These are phyloP conservation scores for Ascaphus truei DNA, from an alignment of 2,113 vertebrate species.

Conservation along the genomic window DNA sequence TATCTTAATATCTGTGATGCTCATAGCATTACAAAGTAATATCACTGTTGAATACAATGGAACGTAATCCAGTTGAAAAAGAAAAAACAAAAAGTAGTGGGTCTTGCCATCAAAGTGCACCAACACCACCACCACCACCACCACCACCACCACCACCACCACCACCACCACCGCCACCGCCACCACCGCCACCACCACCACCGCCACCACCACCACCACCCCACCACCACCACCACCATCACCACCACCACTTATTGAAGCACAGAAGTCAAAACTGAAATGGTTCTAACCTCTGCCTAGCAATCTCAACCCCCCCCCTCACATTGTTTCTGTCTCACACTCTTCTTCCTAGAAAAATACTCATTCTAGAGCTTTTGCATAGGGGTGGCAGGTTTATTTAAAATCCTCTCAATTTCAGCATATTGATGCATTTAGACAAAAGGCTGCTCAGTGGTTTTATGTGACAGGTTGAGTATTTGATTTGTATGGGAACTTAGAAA, in stretches of 20 bases:
- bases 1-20: constrained; percentile 5
- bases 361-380: background rate
- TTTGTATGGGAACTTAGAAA: background rate
- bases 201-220: background rate
- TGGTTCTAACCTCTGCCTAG: background rate
- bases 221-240: background rate
- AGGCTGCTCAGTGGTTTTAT: background rate
- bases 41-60: background rate
- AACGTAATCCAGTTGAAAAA: background rate
- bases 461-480: background rate
- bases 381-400: background rate
- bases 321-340: constrained; percentile 2
- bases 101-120: background rate
- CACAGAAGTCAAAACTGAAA: no score
- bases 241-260: background rate
- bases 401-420: background rate
- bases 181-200: background rate
- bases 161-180: background rate
- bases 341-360: background rate
- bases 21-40: constrained; percentile 2
- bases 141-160: background rate
- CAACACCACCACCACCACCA: background rate
- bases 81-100: background rate
- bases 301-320: background rate
- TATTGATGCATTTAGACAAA: background rate